Percentiles rank a stretch among this genome's conserved stretches.
Conservation (phyloP, 2,888 invertebrate species). For the Abscondita cerata region DNA sequence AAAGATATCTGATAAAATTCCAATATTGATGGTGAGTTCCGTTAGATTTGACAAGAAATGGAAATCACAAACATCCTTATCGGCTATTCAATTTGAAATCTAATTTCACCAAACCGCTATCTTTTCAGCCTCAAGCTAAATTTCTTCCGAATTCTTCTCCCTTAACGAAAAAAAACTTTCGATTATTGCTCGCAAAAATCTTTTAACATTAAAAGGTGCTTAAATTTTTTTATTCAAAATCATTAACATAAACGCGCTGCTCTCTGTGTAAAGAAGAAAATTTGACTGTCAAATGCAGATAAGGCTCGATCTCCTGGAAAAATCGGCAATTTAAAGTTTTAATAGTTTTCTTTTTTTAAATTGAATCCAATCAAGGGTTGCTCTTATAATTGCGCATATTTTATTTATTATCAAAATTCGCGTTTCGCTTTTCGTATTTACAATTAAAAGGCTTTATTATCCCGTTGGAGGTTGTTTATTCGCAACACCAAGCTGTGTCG, state of each 20-base stretch:
- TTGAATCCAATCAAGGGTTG: slow-evolving; percentile 11
- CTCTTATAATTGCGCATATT: not conserved
- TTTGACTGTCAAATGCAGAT: slow-evolving; percentile 31
- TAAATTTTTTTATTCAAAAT: slow-evolving; percentile 19
- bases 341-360: slow-evolving; percentile 29
- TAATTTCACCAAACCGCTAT: slow-evolving; percentile 37
- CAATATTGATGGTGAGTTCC: slow-evolving; percentile 35
- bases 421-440: no score
- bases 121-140: slow-evolving; percentile 31
- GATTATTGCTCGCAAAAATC: slow-evolving; percentile 23
- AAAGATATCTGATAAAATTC: slow-evolving; percentile 33
- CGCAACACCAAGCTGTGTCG: no score
- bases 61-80: slow-evolving; percentile 39
- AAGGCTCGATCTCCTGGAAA: slow-evolving; percentile 24
- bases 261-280: slow-evolving; percentile 24
- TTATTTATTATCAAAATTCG: no score
- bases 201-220: slow-evolving; percentile 17
- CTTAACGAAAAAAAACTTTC: slow-evolving; percentile 19
- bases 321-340: slow-evolving; percentile 30
- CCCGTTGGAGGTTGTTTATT: no score
- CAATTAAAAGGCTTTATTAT: no score
- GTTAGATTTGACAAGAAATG: slow-evolving; percentile 36
- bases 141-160: slow-evolving; percentile 24
- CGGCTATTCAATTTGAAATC: slow-evolving; percentile 38
- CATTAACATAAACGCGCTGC: slow-evolving; percentile 17